Evolutionary conservation across 2,113 vertebrate genomes (phyloP).

Genomic region (Grallaria varia): DNA sequence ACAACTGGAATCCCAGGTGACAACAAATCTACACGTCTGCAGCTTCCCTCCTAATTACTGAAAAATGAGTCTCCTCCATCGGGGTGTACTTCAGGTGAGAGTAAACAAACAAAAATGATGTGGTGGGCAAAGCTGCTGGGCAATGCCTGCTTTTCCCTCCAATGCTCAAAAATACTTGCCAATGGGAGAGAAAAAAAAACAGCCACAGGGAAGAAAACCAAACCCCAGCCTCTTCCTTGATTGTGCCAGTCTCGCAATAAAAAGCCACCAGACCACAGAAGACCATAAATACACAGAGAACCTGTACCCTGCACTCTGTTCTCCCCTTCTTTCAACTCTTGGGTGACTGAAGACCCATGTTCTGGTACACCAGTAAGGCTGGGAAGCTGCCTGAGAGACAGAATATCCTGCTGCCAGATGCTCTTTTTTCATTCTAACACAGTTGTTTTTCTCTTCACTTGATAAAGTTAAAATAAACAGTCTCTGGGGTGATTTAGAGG

Average conservation of each 20-base stretch:
- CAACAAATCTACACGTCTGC: neutral
- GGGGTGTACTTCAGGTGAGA: too few species aligned
- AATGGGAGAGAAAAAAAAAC: neutral
- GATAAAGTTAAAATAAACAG: slow-evolving; percentile 80
- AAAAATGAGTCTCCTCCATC: neutral
- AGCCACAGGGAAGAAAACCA: neutral
- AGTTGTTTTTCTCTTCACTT: slow-evolving; percentile 67
- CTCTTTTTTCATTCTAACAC: slow-evolving; percentile 43
- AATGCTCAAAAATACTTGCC: neutral
- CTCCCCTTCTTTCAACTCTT: neutral
- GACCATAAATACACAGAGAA: neutral
- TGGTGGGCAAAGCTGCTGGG: neutral
- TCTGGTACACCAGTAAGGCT: neutral
- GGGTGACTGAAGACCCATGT: neutral
- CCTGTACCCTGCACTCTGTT: accelerated
- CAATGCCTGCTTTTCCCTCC: neutral
- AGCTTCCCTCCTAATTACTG: neutral
- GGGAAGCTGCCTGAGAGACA: neutral
- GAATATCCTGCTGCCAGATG: slow-evolving; percentile 40
- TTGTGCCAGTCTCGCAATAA: neutral
- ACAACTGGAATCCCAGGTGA: accelerated
- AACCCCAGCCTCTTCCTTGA: neutral
- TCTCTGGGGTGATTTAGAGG: slow-evolving; percentile 70
- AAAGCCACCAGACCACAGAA: neutral
- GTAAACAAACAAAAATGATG: neutral